phyloP scores from a whole-genome alignment of 2,113 vertebrate genomes.

The Myrmecophaga tridactyla region DNA sequence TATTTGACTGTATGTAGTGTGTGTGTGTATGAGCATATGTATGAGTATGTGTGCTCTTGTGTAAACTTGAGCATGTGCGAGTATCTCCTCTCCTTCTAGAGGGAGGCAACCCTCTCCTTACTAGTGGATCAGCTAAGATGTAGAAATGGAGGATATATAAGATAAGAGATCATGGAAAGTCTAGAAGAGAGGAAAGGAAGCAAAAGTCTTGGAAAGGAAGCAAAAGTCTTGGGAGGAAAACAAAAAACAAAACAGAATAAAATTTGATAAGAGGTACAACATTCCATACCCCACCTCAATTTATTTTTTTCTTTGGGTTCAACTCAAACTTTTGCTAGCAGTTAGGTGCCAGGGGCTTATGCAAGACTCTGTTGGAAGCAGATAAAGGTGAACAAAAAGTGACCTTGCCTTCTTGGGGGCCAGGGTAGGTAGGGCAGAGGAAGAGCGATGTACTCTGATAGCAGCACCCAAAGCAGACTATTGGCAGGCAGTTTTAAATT shows the following conservation, averaged over 20 bases:
- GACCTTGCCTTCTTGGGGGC: background rate
- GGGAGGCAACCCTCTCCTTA: background rate
- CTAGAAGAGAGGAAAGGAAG: background rate
- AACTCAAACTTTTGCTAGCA: background rate
- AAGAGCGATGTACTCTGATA: background rate
- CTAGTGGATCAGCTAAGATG: background rate
- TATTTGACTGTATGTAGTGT: background rate
- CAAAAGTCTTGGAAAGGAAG: background rate
- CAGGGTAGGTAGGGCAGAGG: background rate
- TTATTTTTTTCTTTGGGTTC: background rate
- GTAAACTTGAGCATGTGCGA: no score
- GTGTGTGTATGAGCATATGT: background rate
- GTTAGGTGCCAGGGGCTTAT: accelerated
- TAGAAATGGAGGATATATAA: background rate
- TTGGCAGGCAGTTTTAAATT: background rate
- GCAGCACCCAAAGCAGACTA: background rate
- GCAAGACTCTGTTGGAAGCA: background rate
- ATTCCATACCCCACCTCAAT: no score
- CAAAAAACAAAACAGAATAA: no score
- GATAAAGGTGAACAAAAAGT: background rate
- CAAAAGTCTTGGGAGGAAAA: no score
- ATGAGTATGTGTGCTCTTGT: background rate
- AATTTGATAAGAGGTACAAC: background rate
- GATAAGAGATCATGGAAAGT: background rate
- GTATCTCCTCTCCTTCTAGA: background rate